A percentile compares a stretch with the other conserved stretches of the same genome.
These are phyloP conservation scores for Limnephilus auricula DNA, from an alignment of 2,888 invertebrate species.

Conservation along the genomic window DNA sequence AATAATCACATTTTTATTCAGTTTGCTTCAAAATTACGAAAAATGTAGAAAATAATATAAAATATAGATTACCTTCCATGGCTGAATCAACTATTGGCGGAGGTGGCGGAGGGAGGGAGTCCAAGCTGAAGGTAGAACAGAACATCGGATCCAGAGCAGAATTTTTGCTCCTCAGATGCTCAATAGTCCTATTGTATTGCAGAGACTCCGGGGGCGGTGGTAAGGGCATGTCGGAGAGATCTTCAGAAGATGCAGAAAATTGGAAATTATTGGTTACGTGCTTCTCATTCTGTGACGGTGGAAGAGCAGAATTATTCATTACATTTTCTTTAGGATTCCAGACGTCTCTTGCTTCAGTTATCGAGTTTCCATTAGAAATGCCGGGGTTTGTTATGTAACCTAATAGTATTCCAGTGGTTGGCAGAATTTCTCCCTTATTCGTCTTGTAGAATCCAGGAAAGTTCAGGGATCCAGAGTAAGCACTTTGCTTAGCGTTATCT, in stretches of 20 bases:
- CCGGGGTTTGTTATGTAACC: slow-evolving; percentile 61
- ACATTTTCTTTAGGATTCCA: slow-evolving; percentile 32
- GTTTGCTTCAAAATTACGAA: background rate
- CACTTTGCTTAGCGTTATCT: slow-evolving; percentile 26
- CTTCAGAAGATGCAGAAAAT: slow-evolving; percentile 52
- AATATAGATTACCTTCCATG: slow-evolving; percentile 67
- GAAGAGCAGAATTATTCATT: background rate
- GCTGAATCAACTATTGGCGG: slow-evolving; percentile 74
- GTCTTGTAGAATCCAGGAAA: slow-evolving; percentile 62
- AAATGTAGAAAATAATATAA: slow-evolving; percentile 59
- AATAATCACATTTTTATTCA: background rate
- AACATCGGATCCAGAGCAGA: slow-evolving; percentile 78
- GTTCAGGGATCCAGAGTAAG: slow-evolving; percentile 22
- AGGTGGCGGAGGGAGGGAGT: slow-evolving; percentile 89
- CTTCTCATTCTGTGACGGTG: background rate
- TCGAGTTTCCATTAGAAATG: slow-evolving; percentile 41
- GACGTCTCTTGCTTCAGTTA: slow-evolving; percentile 11
- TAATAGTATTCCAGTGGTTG: slow-evolving; percentile 56
- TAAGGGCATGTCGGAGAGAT: slow-evolving; percentile 77
- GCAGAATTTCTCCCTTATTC: slow-evolving; percentile 53
- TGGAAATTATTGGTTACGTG: slow-evolving; percentile 33
- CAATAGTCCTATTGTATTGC: slow-evolving; percentile 59
- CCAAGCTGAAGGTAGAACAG: slow-evolving; percentile 86
- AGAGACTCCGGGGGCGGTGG: slow-evolving; percentile 83
- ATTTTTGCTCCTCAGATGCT: slow-evolving; percentile 22